These are phyloP conservation scores for Hoplostethus mediterraneus DNA, from an alignment of 2,797 vertebrate genomes.

Conservation along the genomic window DNA sequence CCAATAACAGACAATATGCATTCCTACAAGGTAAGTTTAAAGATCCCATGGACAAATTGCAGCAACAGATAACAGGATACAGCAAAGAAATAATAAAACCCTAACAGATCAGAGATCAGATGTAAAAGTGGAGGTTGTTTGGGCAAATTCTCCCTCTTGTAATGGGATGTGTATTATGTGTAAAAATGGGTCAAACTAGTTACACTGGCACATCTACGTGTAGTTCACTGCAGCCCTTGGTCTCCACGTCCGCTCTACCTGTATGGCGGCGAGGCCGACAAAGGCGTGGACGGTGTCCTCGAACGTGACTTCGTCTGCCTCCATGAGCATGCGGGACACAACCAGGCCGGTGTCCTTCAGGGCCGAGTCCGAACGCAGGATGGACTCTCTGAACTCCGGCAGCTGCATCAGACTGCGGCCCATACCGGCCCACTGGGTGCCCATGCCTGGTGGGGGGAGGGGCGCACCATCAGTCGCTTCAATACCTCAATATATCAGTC, in stretches of 20 bases:
- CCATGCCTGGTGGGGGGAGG: conserved; percentile 89
- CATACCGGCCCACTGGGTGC: conserved; percentile 96
- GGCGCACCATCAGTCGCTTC: conserved; percentile 2
- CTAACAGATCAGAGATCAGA: no score
- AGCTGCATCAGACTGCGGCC: conserved; percentile 94
- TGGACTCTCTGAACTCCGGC: conserved; percentile 88
- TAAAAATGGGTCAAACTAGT: no score
- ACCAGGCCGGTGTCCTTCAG: conserved; percentile 89
- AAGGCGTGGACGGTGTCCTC: conserved; percentile 93
- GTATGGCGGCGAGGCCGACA: conserved; percentile 94
- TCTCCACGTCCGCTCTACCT: conserved; percentile 79
- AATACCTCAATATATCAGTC: background rate
- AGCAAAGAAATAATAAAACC: no score
- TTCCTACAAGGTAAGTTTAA: no score
- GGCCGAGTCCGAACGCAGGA: conserved; percentile 89
- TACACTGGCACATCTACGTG: background rate
- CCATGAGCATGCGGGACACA: conserved; percentile 89
- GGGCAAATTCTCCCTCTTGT: no score
- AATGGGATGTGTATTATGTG: no score
- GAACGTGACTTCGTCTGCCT: conserved; percentile 88
- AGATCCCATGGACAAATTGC: no score
- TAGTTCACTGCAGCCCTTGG: background rate
- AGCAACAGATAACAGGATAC: no score
- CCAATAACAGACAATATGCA: no score
- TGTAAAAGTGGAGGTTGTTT: no score